phyloP scores from a whole-genome alignment of 2,888 invertebrate species.

The Chrysopilus asiliformis region DNA sequence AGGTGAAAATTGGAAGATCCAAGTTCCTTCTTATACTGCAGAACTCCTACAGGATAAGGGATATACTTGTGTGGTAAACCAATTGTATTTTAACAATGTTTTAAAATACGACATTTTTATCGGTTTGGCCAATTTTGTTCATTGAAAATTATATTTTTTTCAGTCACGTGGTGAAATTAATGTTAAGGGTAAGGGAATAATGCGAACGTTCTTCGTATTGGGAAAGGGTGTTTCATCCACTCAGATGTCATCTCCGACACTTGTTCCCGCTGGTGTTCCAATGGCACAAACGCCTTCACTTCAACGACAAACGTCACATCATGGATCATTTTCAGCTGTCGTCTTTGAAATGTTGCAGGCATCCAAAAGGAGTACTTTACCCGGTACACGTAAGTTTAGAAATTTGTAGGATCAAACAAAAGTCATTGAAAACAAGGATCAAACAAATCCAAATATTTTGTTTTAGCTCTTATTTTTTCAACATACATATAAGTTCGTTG shows the following conservation, averaged over 20 bases:
- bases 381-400: slow-evolving; percentile 30
- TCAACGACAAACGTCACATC: slow-evolving; percentile 54
- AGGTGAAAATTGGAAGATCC: slow-evolving; percentile 76
- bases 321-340: slow-evolving; percentile 70
- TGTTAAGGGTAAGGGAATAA: slow-evolving; percentile 90
- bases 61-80: slow-evolving; percentile 32
- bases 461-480: too few species aligned
- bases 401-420: neutral
- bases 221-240: slow-evolving; percentile 40
- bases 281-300: slow-evolving; percentile 45
- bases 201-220: slow-evolving; percentile 88
- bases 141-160: neutral
- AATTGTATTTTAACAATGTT: neutral
- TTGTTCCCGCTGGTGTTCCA: slow-evolving; percentile 30
- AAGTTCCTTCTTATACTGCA: slow-evolving; percentile 77
- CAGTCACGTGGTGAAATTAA: slow-evolving; percentile 77
- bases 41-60: slow-evolving; percentile 42
- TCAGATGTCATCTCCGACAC: slow-evolving; percentile 30
- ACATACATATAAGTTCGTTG: too few species aligned
- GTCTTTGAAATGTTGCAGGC: slow-evolving; percentile 84
- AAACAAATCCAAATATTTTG: too few species aligned
- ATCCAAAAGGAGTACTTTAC: slow-evolving; percentile 31
- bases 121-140: too few species aligned
- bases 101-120: neutral
- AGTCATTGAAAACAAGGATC: neutral